Percentiles rank a stretch among this genome's conserved stretches.
These are phyloP conservation scores for Colaptes auratus DNA, from an alignment of 2,113 vertebrate genomes.

Conservation along the genomic window DNA sequence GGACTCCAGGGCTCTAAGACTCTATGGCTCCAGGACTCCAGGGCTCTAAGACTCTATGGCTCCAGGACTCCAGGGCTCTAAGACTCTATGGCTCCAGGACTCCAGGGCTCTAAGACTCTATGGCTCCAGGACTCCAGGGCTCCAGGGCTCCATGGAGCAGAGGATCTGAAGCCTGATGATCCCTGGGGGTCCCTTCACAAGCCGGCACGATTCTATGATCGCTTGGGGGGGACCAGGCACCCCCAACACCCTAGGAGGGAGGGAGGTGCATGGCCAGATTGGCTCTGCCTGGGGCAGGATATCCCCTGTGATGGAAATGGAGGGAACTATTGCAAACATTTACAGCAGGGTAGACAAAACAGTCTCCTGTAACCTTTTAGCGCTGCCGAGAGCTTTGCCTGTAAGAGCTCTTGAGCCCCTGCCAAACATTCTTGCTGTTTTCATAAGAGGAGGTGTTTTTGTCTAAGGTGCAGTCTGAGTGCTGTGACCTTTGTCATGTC, in stretches of 20 bases:
- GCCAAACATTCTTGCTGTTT: slow-evolving; percentile 72
- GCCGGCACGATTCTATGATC: too few relatives aligned
- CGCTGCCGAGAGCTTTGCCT: slow-evolving; percentile 64
- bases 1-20: too few relatives aligned
- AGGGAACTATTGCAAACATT: slow-evolving; percentile 69
- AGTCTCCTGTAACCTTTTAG: slow-evolving; percentile 71
- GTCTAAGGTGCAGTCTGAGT: slow-evolving; percentile 76
- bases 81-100: too few relatives aligned
- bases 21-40: too few relatives aligned
- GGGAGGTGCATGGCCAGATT: background rate
- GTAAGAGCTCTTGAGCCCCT: slow-evolving; percentile 56
- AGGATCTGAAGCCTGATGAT: too few relatives aligned
- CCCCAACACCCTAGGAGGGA: fast-evolving
- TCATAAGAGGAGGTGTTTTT: slow-evolving; percentile 73
- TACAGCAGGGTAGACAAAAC: slow-evolving; percentile 75
- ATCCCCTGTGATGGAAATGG: slow-evolving; percentile 19
- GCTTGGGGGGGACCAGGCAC: background rate
- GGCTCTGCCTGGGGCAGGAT: background rate
- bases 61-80: too few relatives aligned
- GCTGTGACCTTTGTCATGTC: slow-evolving; percentile 75
- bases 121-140: too few relatives aligned
- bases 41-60: too few relatives aligned
- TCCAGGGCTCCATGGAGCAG: too few relatives aligned
- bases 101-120: too few relatives aligned
- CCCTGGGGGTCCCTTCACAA: too few relatives aligned